A percentile compares a stretch with the other conserved stretches of the same genome.
Conservation (phyloP, 2,888 invertebrate species). For the Allacma fusca region DNA sequence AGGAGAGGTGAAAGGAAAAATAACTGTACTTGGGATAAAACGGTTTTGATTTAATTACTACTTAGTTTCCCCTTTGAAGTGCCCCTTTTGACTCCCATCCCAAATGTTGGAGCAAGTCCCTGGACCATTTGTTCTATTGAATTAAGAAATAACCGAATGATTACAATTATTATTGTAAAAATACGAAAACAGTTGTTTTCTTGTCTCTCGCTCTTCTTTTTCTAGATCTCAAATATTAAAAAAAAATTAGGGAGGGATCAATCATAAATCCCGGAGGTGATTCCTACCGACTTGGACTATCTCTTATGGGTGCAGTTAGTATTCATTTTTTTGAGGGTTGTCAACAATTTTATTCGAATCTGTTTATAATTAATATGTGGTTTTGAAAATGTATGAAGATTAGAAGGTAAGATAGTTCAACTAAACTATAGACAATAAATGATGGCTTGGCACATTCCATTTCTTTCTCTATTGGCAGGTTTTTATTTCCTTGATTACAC, state of each 20-base stretch:
- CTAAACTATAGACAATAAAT: background rate
- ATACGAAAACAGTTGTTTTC: background rate
- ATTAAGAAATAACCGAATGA: background rate
- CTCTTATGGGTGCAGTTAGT: too few relatives aligned
- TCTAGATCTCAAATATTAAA: too few relatives aligned
- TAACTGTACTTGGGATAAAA: slow-evolving; percentile 40
- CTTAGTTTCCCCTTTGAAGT: background rate
- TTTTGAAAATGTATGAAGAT: too few relatives aligned
- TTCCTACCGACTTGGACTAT: too few relatives aligned
- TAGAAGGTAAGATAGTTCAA: too few relatives aligned
- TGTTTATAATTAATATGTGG: too few relatives aligned
- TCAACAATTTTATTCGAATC: too few relatives aligned
- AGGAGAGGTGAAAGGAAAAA: background rate
- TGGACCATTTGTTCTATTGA: background rate
- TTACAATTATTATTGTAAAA: background rate
- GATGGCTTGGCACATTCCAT: slow-evolving; percentile 8
- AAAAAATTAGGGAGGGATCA: too few relatives aligned
- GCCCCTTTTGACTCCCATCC: background rate
- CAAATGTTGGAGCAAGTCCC: background rate
- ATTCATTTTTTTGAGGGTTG: too few relatives aligned
- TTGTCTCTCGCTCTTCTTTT: too few relatives aligned
- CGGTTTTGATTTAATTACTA: slow-evolving; percentile 42
- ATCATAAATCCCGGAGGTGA: too few relatives aligned
- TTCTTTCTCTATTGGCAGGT: background rate
- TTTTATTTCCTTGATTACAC: background rate